These are phyloP conservation scores for Liparis tanakae DNA, from an alignment of 2,797 vertebrate genomes.

Conservation along the genomic window DNA sequence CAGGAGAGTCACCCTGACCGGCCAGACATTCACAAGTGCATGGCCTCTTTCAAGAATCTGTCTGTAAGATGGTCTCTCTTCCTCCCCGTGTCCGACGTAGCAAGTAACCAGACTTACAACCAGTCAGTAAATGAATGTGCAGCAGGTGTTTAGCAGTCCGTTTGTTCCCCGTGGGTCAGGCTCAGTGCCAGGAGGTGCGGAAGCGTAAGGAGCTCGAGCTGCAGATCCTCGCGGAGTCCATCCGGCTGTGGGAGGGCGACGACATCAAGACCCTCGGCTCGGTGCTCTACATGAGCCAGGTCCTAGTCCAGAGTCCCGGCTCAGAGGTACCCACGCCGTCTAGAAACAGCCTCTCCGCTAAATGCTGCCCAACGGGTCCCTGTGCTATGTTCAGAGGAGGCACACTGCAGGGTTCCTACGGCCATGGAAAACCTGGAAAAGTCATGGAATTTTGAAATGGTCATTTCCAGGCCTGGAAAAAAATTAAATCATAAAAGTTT, in stretches of 20 bases:
- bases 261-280: slow-evolving; percentile 93
- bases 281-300: slow-evolving; percentile 96
- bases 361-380: too few relatives aligned
- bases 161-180: slow-evolving; percentile 74
- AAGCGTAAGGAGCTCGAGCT: slow-evolving; percentile 97
- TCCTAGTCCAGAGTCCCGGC: slow-evolving; percentile 92
- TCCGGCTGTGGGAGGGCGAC: slow-evolving; percentile 97
- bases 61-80: slow-evolving; percentile 86
- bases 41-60: slow-evolving; percentile 94
- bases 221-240: slow-evolving; percentile 95
- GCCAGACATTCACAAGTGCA: slow-evolving; percentile 95
- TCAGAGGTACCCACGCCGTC: slow-evolving; percentile 86
- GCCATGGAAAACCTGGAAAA: too few relatives aligned
- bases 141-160: neutral
- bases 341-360: neutral
- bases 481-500: too few relatives aligned
- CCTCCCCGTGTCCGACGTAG: slow-evolving; percentile 1
- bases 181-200: slow-evolving; percentile 96
- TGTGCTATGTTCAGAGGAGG: neutral
- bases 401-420: too few relatives aligned
- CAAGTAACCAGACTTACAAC: neutral
- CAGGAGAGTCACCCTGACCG: slow-evolving; percentile 94
- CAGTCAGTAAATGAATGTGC: neutral
- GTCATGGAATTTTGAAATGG: too few relatives aligned
- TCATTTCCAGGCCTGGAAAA: too few relatives aligned